Percentiles rank a stretch among this genome's conserved stretches.
These are phyloP conservation scores for Mythimna loreyi DNA, from an alignment of 2,888 invertebrate genomes.

Conservation along the genomic window DNA sequence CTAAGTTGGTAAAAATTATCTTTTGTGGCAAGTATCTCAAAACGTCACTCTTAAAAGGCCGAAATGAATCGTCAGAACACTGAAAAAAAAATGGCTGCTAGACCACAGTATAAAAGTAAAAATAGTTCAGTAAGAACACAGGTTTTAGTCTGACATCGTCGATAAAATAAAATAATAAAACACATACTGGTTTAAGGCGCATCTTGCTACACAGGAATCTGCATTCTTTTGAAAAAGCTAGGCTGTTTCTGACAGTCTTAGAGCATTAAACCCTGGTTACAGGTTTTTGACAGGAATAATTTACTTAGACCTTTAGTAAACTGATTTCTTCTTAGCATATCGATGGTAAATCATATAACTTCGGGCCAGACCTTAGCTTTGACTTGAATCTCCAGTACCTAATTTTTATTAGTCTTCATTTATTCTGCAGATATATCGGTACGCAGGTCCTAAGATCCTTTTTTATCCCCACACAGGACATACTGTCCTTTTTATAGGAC, in stretches of 20 bases:
- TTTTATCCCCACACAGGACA: too few species aligned
- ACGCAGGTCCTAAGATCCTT: too few species aligned
- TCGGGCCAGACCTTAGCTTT: not conserved
- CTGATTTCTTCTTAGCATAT: conserved; percentile 8
- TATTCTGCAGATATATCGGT: not conserved
- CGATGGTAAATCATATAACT: not conserved
- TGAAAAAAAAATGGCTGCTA: not conserved
- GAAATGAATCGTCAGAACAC: not conserved
- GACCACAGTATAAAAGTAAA: not conserved
- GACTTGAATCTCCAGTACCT: not conserved
- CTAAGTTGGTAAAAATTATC: not conserved
- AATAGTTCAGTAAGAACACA: not conserved
- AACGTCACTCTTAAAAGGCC: not conserved
- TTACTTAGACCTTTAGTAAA: conserved; percentile 29
- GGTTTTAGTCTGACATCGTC: conserved; percentile 17
- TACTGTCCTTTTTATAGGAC: too few species aligned
- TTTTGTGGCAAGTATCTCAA: not conserved
- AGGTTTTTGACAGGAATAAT: not conserved
- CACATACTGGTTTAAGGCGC: conserved; percentile 38
- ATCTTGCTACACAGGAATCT: conserved; percentile 37
- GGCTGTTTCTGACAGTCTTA: conserved; percentile 9
- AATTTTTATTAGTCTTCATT: not conserved
- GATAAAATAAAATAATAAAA: conserved; percentile 23
- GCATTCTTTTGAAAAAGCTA: conserved; percentile 20
- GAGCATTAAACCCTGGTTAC: too few species aligned